These are phyloP conservation scores for Drosophila demipolita DNA, from an alignment of 2,888 invertebrate genomes.

Conservation along the genomic window DNA sequence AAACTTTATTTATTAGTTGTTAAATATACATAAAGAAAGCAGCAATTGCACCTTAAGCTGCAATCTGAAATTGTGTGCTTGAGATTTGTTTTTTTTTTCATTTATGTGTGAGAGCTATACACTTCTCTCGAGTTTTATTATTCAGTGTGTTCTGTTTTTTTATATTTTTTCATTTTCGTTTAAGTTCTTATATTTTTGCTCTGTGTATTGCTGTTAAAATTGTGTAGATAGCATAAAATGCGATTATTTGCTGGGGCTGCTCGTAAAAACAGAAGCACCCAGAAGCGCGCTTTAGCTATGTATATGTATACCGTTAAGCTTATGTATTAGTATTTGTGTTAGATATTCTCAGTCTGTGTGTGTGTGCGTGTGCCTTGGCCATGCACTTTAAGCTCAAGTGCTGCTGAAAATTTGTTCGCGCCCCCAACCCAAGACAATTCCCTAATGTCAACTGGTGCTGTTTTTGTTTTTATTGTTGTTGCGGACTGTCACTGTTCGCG, in stretches of 20 bases:
- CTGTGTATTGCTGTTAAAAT: slow-evolving; percentile 47
- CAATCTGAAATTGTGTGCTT: slow-evolving; percentile 3
- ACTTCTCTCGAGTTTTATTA: background rate
- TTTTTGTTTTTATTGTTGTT: slow-evolving; percentile 19
- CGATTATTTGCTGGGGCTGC: slow-evolving; percentile 65
- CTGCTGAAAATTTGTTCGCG: slow-evolving; percentile 52
- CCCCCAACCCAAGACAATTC: slow-evolving; percentile 21
- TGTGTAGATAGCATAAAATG: slow-evolving; percentile 49
- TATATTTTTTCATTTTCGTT: slow-evolving; percentile 5
- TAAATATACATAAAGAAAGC: background rate
- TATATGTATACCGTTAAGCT: slow-evolving; percentile 11
- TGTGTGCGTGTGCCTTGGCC: slow-evolving; percentile 36
- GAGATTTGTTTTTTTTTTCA: too few relatives aligned
- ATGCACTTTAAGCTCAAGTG: slow-evolving; percentile 60
- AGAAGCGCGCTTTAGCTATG: slow-evolving; percentile 42
- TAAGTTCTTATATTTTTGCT: slow-evolving; percentile 21
- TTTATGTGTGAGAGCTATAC: background rate
- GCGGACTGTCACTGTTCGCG: slow-evolving; percentile 25
- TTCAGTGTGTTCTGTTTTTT: slow-evolving; percentile 2
- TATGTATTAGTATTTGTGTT: slow-evolving; percentile 10
- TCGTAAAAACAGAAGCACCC: slow-evolving; percentile 55
- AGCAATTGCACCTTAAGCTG: slow-evolving; percentile 4
- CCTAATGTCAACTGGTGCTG: slow-evolving; percentile 46
- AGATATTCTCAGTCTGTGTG: slow-evolving; percentile 16
- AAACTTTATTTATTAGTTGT: slow-evolving; percentile 25